A percentile compares a stretch with the other conserved stretches of the same genome.
phyloP scores from a whole-genome alignment of 2,888 invertebrate genomes.

The Saturnia japonica region DNA sequence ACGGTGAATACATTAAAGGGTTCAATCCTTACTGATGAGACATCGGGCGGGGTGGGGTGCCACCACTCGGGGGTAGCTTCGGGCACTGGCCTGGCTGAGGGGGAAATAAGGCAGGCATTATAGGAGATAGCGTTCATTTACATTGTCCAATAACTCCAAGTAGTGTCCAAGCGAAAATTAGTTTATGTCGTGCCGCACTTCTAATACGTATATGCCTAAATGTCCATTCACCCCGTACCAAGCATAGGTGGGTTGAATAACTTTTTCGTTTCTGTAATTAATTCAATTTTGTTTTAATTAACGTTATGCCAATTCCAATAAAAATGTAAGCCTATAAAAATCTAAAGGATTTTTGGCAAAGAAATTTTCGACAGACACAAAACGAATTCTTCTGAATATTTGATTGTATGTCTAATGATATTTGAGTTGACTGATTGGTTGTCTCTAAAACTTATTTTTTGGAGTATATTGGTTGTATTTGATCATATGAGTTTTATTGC shows the following conservation, averaged over 20 bases:
- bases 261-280: slow-evolving; percentile 67
- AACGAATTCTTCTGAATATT: slow-evolving; percentile 39
- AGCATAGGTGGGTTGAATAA: slow-evolving; percentile 54
- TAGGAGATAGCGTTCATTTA: slow-evolving; percentile 82
- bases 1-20: slow-evolving; percentile 82
- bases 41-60: slow-evolving; percentile 70
- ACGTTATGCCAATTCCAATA: slow-evolving; percentile 74
- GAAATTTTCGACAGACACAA: slow-evolving; percentile 49
- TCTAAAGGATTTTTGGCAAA: slow-evolving; percentile 72
- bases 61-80: slow-evolving; percentile 61
- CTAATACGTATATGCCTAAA: slow-evolving; percentile 42
- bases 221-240: slow-evolving; percentile 32
- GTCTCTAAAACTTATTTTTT: no score
- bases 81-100: slow-evolving; percentile 69
- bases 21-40: slow-evolving; percentile 82
- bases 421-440: background rate
- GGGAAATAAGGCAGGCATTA: slow-evolving; percentile 80
- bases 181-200: slow-evolving; percentile 71
- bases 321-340: slow-evolving; percentile 57
- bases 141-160: slow-evolving; percentile 83
- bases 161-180: slow-evolving; percentile 81
- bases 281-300: slow-evolving; percentile 79
- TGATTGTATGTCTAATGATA: slow-evolving; percentile 25
- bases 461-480: background rate
- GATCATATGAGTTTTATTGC: background rate